phyloP scores from a whole-genome alignment of 92 coral and sea anemone genomes.

The Ricordea florida region DNA sequence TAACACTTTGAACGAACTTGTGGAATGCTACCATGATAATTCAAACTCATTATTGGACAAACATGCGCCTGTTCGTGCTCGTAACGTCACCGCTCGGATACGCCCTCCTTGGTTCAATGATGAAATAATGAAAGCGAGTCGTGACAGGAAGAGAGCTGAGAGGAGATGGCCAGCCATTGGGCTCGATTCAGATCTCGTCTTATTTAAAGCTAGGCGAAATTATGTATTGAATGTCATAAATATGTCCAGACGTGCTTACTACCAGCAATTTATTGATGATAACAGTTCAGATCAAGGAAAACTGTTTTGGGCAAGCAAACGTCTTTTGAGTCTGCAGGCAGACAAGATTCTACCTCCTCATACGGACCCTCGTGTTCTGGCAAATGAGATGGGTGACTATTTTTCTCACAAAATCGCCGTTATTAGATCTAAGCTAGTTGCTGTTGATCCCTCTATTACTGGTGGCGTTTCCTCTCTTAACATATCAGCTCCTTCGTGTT shows the following conservation, averaged over 20 bases:
- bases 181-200: constrained; percentile 21
- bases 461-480: neutral
- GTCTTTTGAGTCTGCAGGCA: neutral
- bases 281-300: too few relatives aligned
- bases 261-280: too few relatives aligned
- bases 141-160: constrained; percentile 54
- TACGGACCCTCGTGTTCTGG: too few relatives aligned
- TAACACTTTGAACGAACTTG: constrained; percentile 11
- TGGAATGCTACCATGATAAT: constrained; percentile 43
- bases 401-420: constrained; percentile 3
- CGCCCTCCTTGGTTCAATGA: constrained; percentile 56
- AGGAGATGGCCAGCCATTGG: constrained; percentile 48
- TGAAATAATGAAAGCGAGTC: constrained; percentile 34
- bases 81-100: constrained; percentile 11
- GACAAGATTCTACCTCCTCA: neutral
- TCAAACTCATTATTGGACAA: constrained; percentile 18
- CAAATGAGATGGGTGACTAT: too few relatives aligned
- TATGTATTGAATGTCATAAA: constrained; percentile 13
- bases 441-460: neutral
- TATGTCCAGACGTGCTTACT: neutral
- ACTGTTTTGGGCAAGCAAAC: too few relatives aligned
- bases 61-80: constrained; percentile 55
- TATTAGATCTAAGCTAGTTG: neutral
- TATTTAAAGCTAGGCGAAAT: constrained; percentile 35
- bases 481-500: neutral